These are phyloP conservation scores for Canis aureus DNA, from an alignment of 2,113 vertebrate genomes.

Conservation along the genomic window DNA sequence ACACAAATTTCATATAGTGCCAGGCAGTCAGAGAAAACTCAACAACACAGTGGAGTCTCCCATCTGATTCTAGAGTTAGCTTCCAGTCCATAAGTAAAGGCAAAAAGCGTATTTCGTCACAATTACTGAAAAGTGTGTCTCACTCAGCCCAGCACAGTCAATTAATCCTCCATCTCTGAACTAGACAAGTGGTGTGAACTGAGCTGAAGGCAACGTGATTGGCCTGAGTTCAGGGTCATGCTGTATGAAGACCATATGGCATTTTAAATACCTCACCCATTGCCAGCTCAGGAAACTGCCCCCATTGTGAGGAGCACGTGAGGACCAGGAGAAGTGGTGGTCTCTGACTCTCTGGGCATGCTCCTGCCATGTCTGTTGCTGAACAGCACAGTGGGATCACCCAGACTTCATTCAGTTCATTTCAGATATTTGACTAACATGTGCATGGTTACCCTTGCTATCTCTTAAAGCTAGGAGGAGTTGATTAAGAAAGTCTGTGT, in stretches of 20 bases:
- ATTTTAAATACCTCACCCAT: not conserved
- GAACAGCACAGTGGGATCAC: accelerated
- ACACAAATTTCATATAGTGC: not conserved
- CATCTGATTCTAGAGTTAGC: not conserved
- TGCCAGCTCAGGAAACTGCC: not conserved
- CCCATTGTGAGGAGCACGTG: not conserved
- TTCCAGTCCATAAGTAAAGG: constrained; percentile 16
- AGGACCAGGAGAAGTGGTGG: not conserved
- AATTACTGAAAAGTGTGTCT: not conserved
- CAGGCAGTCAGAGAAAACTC: not conserved
- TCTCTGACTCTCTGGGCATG: not conserved
- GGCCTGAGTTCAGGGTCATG: not conserved
- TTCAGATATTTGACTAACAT: not conserved
- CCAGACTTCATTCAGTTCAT: not conserved
- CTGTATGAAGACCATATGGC: accelerated
- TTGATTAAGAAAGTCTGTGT: not conserved
- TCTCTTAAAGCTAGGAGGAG: not conserved
- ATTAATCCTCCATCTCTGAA: not conserved
- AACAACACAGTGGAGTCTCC: not conserved
- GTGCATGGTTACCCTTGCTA: not conserved
- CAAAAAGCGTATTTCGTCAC: not conserved
- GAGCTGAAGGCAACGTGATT: not conserved
- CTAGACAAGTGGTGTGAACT: not conserved
- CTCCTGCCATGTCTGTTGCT: not conserved
- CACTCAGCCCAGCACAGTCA: not conserved